These are phyloP conservation scores for Pseudotriccus pelzelni DNA, from an alignment of 2,797 vertebrate species.

Conservation along the genomic window DNA sequence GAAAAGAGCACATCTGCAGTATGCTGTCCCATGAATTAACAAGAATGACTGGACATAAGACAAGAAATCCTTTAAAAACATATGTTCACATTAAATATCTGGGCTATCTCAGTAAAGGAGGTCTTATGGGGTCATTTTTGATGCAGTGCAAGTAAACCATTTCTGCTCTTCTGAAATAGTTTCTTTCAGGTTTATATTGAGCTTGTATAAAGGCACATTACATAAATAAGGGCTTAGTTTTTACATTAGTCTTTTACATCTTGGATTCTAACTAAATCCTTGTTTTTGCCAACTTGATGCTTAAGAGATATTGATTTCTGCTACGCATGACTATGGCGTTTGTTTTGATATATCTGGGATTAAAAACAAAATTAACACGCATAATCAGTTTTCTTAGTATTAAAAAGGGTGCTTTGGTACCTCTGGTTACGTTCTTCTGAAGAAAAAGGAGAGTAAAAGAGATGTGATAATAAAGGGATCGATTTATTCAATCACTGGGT, in stretches of 20 bases:
- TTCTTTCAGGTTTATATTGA: constrained; percentile 69
- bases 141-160: constrained; percentile 65
- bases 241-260: constrained; percentile 74
- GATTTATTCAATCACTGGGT: constrained; percentile 76
- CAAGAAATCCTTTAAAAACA: constrained; percentile 73
- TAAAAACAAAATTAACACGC: constrained; percentile 79
- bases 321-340: constrained; percentile 67
- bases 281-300: constrained; percentile 73
- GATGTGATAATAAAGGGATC: constrained; percentile 74
- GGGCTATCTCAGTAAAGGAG: constrained; percentile 55
- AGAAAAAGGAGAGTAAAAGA: constrained; percentile 53
- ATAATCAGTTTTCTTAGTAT: constrained; percentile 75
- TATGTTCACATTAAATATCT: constrained; percentile 72
- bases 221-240: constrained; percentile 78
- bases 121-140: constrained; percentile 73
- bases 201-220: constrained; percentile 65
- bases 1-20: constrained; percentile 64
- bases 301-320: constrained; percentile 77
- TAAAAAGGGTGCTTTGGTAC: constrained; percentile 50
- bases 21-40: constrained; percentile 69
- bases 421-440: constrained; percentile 51
- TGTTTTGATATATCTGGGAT: constrained; percentile 77
- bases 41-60: constrained; percentile 66
- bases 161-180: constrained; percentile 70
- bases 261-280: constrained; percentile 76